Conservation (phyloP, 2,113 vertebrate genomes). For the Erythrolamprus reginae region DNA sequence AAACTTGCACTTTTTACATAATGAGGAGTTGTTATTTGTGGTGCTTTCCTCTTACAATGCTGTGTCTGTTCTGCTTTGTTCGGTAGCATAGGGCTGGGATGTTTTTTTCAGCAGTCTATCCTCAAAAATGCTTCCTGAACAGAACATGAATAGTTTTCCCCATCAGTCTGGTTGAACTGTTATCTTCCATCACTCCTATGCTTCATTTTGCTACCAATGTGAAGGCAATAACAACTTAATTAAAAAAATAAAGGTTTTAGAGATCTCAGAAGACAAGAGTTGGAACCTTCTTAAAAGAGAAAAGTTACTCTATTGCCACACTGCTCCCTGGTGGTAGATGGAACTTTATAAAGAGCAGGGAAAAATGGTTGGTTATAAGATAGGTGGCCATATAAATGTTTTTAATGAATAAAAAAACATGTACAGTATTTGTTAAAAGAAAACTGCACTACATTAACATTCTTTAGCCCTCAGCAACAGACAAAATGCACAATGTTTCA, state of each 20-base stretch:
- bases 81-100: background rate
- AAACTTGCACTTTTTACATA: background rate
- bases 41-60: background rate
- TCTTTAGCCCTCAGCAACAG: background rate
- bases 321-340: background rate
- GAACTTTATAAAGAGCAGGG: background rate
- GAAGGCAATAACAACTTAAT: background rate
- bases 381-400: background rate
- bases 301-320: background rate
- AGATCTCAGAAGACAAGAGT: background rate
- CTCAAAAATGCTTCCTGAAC: background rate
- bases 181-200: background rate
- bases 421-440: background rate
- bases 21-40: background rate
- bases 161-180: background rate
- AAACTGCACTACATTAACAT: background rate
- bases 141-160: background rate
- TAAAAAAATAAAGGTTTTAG: background rate
- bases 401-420: background rate
- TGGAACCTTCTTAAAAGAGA: background rate
- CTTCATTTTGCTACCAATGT: background rate
- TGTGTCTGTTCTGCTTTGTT: background rate
- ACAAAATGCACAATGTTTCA: background rate
- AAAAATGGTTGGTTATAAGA: background rate
- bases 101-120: background rate